phyloP scores from a whole-genome alignment of 2,888 invertebrate species.

The Phymatocera aterrima region DNA sequence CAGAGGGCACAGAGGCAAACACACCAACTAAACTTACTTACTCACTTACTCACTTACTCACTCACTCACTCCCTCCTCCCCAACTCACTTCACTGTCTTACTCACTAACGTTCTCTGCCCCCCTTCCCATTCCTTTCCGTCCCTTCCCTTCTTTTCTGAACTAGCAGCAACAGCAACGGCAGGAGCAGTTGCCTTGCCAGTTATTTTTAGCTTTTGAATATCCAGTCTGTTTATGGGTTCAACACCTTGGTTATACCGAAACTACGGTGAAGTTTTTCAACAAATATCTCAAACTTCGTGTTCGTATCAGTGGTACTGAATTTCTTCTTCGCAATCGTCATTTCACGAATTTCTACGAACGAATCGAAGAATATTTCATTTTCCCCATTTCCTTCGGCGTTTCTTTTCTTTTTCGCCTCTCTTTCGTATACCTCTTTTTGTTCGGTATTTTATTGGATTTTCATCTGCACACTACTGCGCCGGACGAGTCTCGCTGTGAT shows the following conservation, averaged over 20 bases:
- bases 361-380: too few relatives aligned
- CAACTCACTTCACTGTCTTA: not conserved
- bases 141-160: too few relatives aligned
- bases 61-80: too few relatives aligned
- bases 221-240: conserved; percentile 64
- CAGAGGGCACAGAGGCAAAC: too few relatives aligned
- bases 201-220: conserved; percentile 63
- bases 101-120: conserved; percentile 21
- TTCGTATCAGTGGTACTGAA: not conserved
- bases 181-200: conserved; percentile 22
- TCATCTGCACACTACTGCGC: too few relatives aligned
- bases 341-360: not conserved
- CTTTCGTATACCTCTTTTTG: too few relatives aligned
- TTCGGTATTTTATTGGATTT: too few relatives aligned
- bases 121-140: not conserved
- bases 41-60: not conserved
- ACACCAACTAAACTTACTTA: too few relatives aligned
- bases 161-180: too few relatives aligned
- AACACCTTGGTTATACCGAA: conserved; percentile 56
- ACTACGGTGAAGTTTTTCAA: conserved; percentile 7
- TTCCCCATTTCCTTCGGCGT: too few relatives aligned
- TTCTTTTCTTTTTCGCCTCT: too few relatives aligned
- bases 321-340: not conserved
- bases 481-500: too few relatives aligned
- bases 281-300: not conserved